phyloP scores from a whole-genome alignment of 1,140 invertebrate species.

The Trinorchestia longiramus region DNA sequence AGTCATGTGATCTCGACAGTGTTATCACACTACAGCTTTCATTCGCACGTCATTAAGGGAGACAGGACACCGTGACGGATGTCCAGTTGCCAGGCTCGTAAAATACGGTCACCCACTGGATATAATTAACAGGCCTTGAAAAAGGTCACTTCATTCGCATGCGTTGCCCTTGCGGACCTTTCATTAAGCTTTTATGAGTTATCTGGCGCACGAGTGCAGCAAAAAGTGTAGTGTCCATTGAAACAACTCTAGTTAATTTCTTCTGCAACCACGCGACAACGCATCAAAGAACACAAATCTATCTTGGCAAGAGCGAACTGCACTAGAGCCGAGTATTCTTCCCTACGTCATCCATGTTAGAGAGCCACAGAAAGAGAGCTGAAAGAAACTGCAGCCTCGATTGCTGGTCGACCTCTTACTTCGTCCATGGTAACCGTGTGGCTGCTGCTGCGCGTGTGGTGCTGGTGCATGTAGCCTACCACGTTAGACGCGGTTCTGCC shows the following conservation, averaged over 20 bases:
- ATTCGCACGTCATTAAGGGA: neutral
- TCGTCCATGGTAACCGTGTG: conserved; percentile 7
- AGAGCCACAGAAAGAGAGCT: neutral
- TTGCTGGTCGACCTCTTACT: neutral
- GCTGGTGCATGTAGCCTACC: neutral
- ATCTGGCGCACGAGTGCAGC: neutral
- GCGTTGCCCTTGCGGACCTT: neutral
- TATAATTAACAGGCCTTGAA: neutral
- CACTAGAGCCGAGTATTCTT: neutral
- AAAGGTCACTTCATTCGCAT: neutral
- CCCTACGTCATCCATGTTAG: neutral
- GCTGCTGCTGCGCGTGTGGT: neutral
- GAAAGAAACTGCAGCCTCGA: neutral
- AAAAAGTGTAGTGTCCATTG: neutral
- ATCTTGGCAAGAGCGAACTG: neutral
- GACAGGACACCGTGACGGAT: neutral
- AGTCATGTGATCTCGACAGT: neutral
- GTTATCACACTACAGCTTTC: neutral
- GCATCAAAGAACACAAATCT: neutral
- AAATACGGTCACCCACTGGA: neutral
- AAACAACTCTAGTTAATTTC: neutral
- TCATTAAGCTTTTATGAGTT: neutral
- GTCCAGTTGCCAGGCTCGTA: neutral
- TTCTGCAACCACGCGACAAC: neutral
- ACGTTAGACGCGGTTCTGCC: conserved; percentile 30